A percentile compares a stretch with the other conserved stretches of the same genome.
phyloP scores from a whole-genome alignment of 2,888 invertebrate species.

The Nesidiocoris tenuis region DNA sequence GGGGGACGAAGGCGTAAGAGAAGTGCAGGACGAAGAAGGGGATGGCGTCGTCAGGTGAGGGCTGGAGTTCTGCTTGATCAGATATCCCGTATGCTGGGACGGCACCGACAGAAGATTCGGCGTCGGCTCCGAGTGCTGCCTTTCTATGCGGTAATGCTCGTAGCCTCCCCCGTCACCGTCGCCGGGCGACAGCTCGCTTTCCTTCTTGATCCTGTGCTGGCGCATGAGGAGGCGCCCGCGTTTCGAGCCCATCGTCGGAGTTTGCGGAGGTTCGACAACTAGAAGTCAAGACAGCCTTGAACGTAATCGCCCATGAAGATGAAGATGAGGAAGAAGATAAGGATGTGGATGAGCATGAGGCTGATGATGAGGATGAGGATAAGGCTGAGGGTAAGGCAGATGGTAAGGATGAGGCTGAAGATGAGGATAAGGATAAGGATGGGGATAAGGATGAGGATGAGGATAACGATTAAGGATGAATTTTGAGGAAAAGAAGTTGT shows the following conservation, averaged over 20 bases:
- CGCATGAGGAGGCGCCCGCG: slow-evolving; percentile 66
- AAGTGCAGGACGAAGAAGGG: slow-evolving; percentile 61
- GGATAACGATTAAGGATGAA: too few species aligned
- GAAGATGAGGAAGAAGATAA: too few species aligned
- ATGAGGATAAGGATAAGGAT: too few species aligned
- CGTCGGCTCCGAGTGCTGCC: slow-evolving; percentile 62
- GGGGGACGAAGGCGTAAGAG: slow-evolving; percentile 69
- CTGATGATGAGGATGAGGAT: too few species aligned
- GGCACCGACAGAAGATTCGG: slow-evolving; percentile 48
- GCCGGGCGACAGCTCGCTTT: slow-evolving; percentile 57
- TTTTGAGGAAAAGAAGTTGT: too few species aligned
- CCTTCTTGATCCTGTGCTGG: slow-evolving; percentile 67
- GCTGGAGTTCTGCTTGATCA: slow-evolving; percentile 69
- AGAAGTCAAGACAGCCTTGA: slow-evolving; percentile 14
- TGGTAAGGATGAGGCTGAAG: too few species aligned
- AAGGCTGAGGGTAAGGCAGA: too few species aligned
- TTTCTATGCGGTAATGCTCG: slow-evolving; percentile 55
- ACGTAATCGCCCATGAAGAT: not conserved
- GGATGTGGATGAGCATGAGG: too few species aligned
- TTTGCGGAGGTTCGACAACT: slow-evolving; percentile 45
- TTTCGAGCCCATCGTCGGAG: slow-evolving; percentile 59
- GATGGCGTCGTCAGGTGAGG: slow-evolving; percentile 60
- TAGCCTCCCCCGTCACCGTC: slow-evolving; percentile 38
- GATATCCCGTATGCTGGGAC: slow-evolving; percentile 53
- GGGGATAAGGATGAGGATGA: too few species aligned